Conservation (phyloP, 2,797 vertebrate species). For the Petrocephalus sullivani region DNA sequence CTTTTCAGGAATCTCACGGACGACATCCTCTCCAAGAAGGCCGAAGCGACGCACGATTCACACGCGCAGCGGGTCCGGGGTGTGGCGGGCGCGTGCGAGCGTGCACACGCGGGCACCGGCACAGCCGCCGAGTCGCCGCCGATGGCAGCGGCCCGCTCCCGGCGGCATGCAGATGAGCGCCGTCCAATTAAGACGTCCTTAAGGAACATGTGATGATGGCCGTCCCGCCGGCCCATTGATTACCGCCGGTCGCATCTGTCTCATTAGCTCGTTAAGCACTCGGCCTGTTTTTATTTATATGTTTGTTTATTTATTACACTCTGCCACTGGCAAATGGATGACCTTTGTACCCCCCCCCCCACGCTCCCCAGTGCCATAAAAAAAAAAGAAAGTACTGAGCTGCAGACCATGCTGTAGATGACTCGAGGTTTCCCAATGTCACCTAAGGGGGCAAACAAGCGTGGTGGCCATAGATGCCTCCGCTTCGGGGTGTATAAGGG, state of each 20-base stretch:
- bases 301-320: constrained; percentile 50
- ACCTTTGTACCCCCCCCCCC: not conserved
- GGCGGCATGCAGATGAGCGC: constrained; percentile 42
- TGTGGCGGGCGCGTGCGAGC: constrained; percentile 39
- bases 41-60: constrained; percentile 10
- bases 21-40: not conserved
- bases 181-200: constrained; percentile 50
- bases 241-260: constrained; percentile 48
- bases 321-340: not conserved
- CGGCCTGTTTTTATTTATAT: constrained; percentile 50
- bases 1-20: not conserved
- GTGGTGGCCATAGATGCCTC: not conserved
- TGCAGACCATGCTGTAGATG: not conserved
- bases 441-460: not conserved
- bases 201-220: constrained; percentile 54
- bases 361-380: not conserved
- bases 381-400: not conserved
- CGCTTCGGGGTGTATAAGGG: not conserved
- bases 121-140: constrained; percentile 52
- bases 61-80: constrained; percentile 30
- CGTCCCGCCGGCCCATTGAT: constrained; percentile 47
- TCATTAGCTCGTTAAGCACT: constrained; percentile 55
- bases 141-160: constrained; percentile 39
- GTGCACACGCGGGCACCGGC: constrained; percentile 50
- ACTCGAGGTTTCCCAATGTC: not conserved